These are phyloP conservation scores for Apamea anceps DNA, from an alignment of 2,888 invertebrate species.

Conservation along the genomic window DNA sequence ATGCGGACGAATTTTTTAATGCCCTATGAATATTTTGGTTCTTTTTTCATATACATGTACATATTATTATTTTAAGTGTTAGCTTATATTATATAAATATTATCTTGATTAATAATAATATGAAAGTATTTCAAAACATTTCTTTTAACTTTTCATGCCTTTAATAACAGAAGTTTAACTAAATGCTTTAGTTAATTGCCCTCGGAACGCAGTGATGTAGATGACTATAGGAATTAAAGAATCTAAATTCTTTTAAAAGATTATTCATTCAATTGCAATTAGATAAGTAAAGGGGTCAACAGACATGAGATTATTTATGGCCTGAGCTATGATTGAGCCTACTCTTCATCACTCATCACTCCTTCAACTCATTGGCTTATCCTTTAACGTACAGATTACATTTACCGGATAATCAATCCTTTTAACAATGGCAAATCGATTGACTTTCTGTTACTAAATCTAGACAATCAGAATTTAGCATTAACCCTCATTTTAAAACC, in stretches of 20 bases:
- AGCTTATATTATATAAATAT: too few species aligned
- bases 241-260: neutral
- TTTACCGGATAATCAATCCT: neutral
- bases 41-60: too few species aligned
- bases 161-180: neutral
- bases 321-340: neutral
- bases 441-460: conserved; percentile 2
- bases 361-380: too few species aligned
- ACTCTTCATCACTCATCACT: neutral
- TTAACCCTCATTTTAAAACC: conserved; percentile 28
- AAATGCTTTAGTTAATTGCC: neutral
- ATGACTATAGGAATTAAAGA: neutral
- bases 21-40: too few species aligned
- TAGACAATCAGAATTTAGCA: conserved; percentile 24
- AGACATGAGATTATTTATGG: neutral
- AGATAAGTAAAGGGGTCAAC: neutral
- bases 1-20: too few species aligned
- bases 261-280: neutral
- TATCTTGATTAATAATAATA: too few species aligned
- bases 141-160: neutral
- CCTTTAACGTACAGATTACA: neutral
- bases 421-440: neutral
- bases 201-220: neutral
- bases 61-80: too few species aligned
- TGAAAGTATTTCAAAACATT: neutral